Percentiles rank a stretch among this genome's conserved stretches.
phyloP scores from a whole-genome alignment of 2,888 invertebrate species.

The Pammene aurita region DNA sequence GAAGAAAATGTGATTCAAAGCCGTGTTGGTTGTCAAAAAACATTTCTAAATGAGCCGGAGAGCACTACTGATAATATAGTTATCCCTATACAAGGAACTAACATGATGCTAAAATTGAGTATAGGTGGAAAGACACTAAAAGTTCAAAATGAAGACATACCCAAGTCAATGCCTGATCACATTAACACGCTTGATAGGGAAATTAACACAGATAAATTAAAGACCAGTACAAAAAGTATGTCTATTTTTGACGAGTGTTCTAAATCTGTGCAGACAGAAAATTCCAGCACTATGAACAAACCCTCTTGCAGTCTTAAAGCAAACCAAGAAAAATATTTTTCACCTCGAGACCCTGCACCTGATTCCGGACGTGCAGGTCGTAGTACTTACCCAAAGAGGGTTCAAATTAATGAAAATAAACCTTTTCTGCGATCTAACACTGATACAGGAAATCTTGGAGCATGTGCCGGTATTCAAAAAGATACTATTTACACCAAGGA shows the following conservation, averaged over 20 bases:
- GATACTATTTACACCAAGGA: conserved; percentile 34
- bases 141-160: conserved; percentile 35
- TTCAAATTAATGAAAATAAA: conserved; percentile 51
- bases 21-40: conserved; percentile 6
- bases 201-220: conserved; percentile 53
- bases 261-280: conserved; percentile 61
- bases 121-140: conserved; percentile 46
- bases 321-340: neutral
- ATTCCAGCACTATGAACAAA: conserved; percentile 25
- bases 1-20: conserved; percentile 12
- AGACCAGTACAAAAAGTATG: conserved; percentile 57
- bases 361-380: conserved; percentile 31
- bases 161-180: conserved; percentile 22
- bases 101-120: conserved; percentile 69
- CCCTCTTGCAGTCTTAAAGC: neutral
- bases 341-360: neutral
- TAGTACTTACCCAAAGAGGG: conserved; percentile 62
- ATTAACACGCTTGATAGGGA: conserved; percentile 45
- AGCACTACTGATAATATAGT: conserved; percentile 56
- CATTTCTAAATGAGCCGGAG: conserved; percentile 39
- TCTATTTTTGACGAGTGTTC: conserved; percentile 60
- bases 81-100: conserved; percentile 74
- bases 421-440: conserved; percentile 61
- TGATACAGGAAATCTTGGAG: conserved; percentile 53
- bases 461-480: conserved; percentile 37